Evolutionary conservation across 1,140 invertebrate species (phyloP), one percentile per base, ranked within the genome.

Genomic region (Procambarus clarkii): DNA sequence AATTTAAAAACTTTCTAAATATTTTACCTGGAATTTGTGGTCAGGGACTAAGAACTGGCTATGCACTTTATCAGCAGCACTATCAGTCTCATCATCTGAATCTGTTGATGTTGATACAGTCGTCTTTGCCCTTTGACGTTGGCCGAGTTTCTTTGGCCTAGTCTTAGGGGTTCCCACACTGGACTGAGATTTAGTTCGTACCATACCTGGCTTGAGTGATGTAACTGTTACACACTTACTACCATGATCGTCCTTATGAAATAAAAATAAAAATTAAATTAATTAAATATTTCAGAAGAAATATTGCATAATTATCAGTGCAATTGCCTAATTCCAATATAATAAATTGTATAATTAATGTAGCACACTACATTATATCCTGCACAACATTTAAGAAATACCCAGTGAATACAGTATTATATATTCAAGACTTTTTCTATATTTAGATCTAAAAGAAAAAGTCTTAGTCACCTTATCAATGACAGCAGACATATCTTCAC

Each of bases 401-500:
- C 13, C 13, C 50, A 54, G 4, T 54, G 13, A 9, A 54, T 5
- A 5, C 50, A 54, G 50, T 54, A 54, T 13, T 54, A 5, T 54
- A 54, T 34, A 34, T 34, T 34, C 34, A 34, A 34, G 34, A 34
- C 34, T 34, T 34, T 34, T 34, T 34, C 34, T 34, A 34, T 34
- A 34, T 34, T 34, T 54, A 54, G 13, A 54, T 54, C 1, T 54
- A 8, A 54, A 21, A 64, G 21, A 64, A 9, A 45, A n/a, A 13
- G 34, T 24, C 21, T 24, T 85, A 1, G 2, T 60, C 92, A 95
- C 97, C 96, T 96, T 97, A 81, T 95, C 95, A 92, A 97, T 97
- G 93, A 96, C 96, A 44, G 97, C 96, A 13, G 95, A 94, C 93
- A 96, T 97, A 86, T 97, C 97, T 91, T 96, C 95, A 44, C 96